Conservation (phyloP, 2,797 vertebrate species). For the Nannoperca australis region DNA sequence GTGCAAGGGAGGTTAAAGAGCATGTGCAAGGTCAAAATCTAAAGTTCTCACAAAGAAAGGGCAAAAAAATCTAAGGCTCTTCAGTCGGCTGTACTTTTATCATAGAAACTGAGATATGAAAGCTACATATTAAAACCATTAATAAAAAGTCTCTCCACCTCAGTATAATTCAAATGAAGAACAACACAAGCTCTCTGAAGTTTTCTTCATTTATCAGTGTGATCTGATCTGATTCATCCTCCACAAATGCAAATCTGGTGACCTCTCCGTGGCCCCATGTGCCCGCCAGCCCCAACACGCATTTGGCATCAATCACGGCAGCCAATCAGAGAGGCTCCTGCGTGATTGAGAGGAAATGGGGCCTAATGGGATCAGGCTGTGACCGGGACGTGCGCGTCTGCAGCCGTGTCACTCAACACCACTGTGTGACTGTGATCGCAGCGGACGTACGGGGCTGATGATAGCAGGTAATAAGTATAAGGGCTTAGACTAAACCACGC, state of each 20-base stretch:
- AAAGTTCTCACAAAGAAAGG: constrained; percentile 15
- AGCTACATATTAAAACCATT: constrained; percentile 26
- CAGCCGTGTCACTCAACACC: constrained; percentile 73
- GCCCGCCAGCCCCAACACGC: constrained; percentile 44
- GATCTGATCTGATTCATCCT: constrained; percentile 46
- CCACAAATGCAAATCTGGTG: constrained; percentile 48
- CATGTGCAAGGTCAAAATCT: constrained; percentile 20
- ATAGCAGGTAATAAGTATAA: constrained; percentile 68
- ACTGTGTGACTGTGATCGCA: constrained; percentile 69
- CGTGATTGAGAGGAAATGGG: constrained; percentile 82
- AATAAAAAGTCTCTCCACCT: constrained; percentile 6
- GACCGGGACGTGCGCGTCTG: constrained; percentile 66
- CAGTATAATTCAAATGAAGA: constrained; percentile 24
- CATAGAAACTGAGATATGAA: constrained; percentile 31
- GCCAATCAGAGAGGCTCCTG: constrained; percentile 76
- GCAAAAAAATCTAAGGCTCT: constrained; percentile 2
- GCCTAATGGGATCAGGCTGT: constrained; percentile 84
- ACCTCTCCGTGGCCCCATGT: constrained; percentile 55
- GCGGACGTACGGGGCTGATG: constrained; percentile 57
- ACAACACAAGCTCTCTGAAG: constrained; percentile 30
- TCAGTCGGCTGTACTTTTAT: neutral
- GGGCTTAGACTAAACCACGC: constrained; percentile 49
- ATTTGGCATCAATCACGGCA: constrained; percentile 73
- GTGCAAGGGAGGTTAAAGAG: constrained; percentile 4
- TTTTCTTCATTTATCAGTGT: constrained; percentile 29